Base-by-base conservation (phyloP, 1,140 invertebrate species). In the Pteromalus puparum region DNA sequence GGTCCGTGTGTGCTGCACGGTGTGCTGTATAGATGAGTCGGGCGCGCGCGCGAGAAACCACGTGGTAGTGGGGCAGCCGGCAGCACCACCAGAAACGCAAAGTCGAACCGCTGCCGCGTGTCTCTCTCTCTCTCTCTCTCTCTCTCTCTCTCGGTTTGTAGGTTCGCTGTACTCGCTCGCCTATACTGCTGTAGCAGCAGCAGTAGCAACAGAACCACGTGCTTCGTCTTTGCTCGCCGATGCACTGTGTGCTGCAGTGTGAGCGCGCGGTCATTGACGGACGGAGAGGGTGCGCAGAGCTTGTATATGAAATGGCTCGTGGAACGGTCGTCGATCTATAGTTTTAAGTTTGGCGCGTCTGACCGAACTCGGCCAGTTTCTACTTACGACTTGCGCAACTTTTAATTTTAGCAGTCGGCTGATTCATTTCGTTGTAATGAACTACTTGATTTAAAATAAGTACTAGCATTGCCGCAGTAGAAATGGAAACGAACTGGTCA, bases 81-180 rank as follows among this genome's bases (percentile, higher is more conserved):
- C 73, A 67, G 5, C 74, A 77, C 81, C 73, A 83, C 81, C 81
- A 82, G 81, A 82, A 82, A 82, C 81, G 34, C 48, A 48, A 46
- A 48, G 73, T 67, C 53, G 72, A 67, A 75, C 53, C 72, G 72
- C 53, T 53, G 72, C 24, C 81, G 72, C 24, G 42, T n/a, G 48
- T 15, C 48, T 53, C 48, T 53, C 48, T 53, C 48, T 53, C 46
- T 48, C 46, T 53, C 48, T 53, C 48, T 53, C 48, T 53, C 53
- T 61, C 53, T 61, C 61, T 42, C 38, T 65, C 67, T 70, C 21
- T 74, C 9, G 0, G 21, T 42, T 6, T 68, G 24, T 38, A 68
- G 18, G 28, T 13, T 28, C 61, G 28, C 61, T n/a, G 30, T 38
- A 68, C 18, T 18, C 68, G 38, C n/a, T 15, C 42, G 42, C 74